Conservation (phyloP, 2,113 vertebrate species). For the Mormyrus lacerda region DNA sequence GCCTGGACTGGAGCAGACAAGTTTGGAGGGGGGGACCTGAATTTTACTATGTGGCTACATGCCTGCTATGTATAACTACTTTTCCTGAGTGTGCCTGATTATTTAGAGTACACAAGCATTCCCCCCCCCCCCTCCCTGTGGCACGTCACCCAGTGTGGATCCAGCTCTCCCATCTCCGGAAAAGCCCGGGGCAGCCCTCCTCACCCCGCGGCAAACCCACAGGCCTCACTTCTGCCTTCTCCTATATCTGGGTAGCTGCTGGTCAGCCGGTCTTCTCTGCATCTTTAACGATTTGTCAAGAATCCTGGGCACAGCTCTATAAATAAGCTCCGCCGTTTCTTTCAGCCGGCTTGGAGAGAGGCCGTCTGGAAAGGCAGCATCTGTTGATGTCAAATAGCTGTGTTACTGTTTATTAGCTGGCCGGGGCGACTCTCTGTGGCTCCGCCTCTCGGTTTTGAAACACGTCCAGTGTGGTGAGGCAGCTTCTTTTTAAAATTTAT, state of each 20-base stretch:
- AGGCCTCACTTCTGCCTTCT: constrained; percentile 21
- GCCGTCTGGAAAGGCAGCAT: constrained; percentile 34
- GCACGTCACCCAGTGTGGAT: neutral
- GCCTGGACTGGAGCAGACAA: neutral
- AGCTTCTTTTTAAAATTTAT: constrained; percentile 28
- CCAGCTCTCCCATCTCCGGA: neutral
- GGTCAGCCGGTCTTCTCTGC: constrained; percentile 31
- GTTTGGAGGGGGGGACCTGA: neutral
- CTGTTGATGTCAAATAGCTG: constrained; percentile 48
- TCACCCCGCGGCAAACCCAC: neutral
- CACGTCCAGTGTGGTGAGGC: constrained; percentile 42
- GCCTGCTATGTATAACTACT: neutral
- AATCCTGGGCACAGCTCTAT: constrained; percentile 43
- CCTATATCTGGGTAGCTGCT: constrained; percentile 35
- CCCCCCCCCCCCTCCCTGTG: neutral
- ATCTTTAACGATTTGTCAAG: constrained; percentile 46
- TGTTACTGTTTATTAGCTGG: constrained; percentile 50
- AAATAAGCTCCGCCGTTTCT: constrained; percentile 34
- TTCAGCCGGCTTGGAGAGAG: constrained; percentile 9
- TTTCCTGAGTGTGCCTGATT: neutral
- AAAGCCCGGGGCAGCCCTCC: neutral
- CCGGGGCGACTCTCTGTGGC: constrained; percentile 25
- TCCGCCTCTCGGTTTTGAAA: constrained; percentile 40
- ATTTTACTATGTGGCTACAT: neutral
- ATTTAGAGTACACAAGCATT: neutral